A percentile compares a stretch with the other conserved stretches of the same genome.
Evolutionary conservation across 2,797 vertebrate genomes (phyloP).

Genomic region (Heliangelus exortis): DNA sequence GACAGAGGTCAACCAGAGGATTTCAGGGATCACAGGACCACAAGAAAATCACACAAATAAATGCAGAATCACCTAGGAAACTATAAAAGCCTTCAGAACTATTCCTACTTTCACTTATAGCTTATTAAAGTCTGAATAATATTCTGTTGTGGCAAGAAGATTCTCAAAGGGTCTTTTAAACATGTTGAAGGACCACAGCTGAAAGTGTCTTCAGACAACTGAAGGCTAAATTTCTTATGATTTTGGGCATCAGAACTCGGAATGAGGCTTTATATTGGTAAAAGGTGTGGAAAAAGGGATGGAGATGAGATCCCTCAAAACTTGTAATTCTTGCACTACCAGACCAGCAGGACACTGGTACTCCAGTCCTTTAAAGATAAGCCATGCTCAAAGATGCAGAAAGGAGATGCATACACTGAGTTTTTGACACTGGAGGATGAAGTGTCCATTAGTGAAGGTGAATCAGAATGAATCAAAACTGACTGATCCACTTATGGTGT

Average conservation of each 20-base stretch:
- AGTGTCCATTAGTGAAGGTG: neutral
- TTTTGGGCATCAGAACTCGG: neutral
- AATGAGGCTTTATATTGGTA: neutral
- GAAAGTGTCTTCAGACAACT: neutral
- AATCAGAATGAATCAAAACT: neutral
- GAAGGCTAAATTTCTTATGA: neutral
- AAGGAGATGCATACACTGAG: neutral
- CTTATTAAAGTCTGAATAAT: neutral
- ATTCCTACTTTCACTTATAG: neutral
- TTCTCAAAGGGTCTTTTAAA: neutral
- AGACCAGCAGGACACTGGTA: neutral
- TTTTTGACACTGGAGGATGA: neutral
- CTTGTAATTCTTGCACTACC: neutral
- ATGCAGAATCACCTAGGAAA: neutral
- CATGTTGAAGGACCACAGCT: neutral
- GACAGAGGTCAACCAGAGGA: neutral
- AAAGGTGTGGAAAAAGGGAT: neutral
- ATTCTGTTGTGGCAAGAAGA: neutral
- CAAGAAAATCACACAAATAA: neutral
- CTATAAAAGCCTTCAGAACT: neutral
- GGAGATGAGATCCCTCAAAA: neutral
- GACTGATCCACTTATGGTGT: neutral
- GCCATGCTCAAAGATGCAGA: neutral
- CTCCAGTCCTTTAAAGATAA: neutral
- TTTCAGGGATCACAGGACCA: neutral